phyloP scores from a whole-genome alignment of 1,140 invertebrate genomes.

The Globodera ellingtonae region DNA sequence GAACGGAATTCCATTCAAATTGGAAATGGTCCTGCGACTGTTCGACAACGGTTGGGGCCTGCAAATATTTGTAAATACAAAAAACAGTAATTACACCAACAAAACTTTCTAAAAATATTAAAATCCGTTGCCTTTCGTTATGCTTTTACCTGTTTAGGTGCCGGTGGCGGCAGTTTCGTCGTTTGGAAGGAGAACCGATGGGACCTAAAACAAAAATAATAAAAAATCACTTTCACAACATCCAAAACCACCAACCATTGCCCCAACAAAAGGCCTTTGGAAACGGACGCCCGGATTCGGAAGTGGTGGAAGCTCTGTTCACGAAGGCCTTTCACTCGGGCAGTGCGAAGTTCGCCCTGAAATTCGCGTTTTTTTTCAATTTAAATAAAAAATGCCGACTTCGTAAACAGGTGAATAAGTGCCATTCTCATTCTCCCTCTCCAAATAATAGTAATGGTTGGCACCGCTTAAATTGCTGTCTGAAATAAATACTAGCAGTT shows the following conservation, averaged over 20 bases:
- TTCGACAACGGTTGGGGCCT: slow-evolving; percentile 52
- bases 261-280: slow-evolving; percentile 25
- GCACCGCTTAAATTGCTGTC: neutral
- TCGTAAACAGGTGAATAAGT: slow-evolving; percentile 58
- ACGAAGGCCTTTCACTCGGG: slow-evolving; percentile 51
- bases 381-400: neutral
- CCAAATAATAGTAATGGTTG: slow-evolving; percentile 52
- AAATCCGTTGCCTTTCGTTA: slow-evolving; percentile 2
- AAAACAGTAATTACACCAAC: too few species aligned
- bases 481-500: neutral
- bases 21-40: slow-evolving; percentile 47
- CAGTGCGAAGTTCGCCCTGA: slow-evolving; percentile 48
- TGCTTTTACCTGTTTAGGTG: slow-evolving; percentile 45
- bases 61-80: neutral
- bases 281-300: slow-evolving; percentile 53
- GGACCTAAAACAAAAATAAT: neutral
- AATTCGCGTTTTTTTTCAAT: neutral
- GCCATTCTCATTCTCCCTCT: slow-evolving; percentile 59
- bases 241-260: slow-evolving; percentile 17
- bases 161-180: slow-evolving; percentile 41
- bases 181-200: slow-evolving; percentile 34
- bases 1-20: slow-evolving; percentile 52
- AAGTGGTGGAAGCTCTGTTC: slow-evolving; percentile 53
- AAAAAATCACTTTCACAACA: neutral
- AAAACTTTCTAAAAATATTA: too few species aligned